Percentiles rank a stretch among this genome's conserved stretches.
phyloP scores from a whole-genome alignment of 2,888 invertebrate species.

The Candidula unifasciata region DNA sequence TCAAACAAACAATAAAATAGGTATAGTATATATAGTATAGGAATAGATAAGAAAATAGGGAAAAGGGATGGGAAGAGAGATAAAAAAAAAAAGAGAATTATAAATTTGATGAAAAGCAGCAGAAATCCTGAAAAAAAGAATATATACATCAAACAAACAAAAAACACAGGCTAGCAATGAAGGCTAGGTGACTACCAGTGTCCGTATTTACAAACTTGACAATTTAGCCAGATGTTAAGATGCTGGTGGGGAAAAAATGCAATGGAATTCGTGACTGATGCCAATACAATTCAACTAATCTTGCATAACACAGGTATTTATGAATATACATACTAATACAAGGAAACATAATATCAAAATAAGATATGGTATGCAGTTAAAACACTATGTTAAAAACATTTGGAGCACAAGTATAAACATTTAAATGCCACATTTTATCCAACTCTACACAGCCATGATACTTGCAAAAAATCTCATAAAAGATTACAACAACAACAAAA shows the following conservation, averaged over 20 bases:
- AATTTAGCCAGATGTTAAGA: not conserved
- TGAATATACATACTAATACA: not conserved
- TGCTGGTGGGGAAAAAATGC: not conserved
- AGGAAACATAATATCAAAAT: not conserved
- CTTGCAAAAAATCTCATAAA: too few species aligned
- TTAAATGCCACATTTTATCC: not conserved
- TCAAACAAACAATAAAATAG: too few species aligned
- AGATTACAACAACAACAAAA: not conserved
- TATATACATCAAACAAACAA: too few species aligned
- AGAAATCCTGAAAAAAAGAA: too few species aligned
- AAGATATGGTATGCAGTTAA: conserved; percentile 18
- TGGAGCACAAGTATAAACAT: conserved; percentile 11
- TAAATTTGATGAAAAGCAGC: too few species aligned
- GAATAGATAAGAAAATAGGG: too few species aligned
- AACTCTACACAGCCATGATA: conserved; percentile 18
- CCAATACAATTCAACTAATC: conserved; percentile 21
- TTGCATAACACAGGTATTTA: not conserved
- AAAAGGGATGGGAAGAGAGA: too few species aligned
- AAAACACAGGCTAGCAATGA: not conserved
- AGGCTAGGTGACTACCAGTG: not conserved
- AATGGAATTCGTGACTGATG: conserved; percentile 44
- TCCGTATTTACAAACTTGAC: not conserved
- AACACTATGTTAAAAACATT: conserved; percentile 1
- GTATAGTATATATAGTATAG: too few species aligned
- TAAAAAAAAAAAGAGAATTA: too few species aligned